Base-by-base conservation (phyloP, 2,888 invertebrate species). In the Caenorhabditis wallacei region DNA sequence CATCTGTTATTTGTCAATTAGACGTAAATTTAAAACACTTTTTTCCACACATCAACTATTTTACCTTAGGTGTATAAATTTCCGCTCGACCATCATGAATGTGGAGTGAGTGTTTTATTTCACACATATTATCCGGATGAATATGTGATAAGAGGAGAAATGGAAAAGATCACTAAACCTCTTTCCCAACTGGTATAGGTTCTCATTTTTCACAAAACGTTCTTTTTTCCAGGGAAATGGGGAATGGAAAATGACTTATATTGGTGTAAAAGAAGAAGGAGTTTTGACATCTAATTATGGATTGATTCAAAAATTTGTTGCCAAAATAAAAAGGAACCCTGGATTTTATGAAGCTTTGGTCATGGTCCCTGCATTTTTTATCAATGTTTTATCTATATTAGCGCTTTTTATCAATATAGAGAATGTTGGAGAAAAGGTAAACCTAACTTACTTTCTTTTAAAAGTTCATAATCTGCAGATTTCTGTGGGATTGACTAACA, bases 401-500 rank as follows among this genome's bases (percentile, higher is more conserved):
- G 83, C 79, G 0, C 43, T 83, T 0, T 83, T 83, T 26, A 54
- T 79, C 4, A 61, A 79, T 30, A 63, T 79, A 16, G 61, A 76
- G 8, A 20, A 76, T 61, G 43, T 61, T 16, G 61, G 43, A 24
- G 61, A 61, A 22, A 61, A 61, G 61, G 43, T 59, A 40, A 1
- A 5, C 16, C 1, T 16, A 10, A 2, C 24, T 2, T 53, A 51
- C 5, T n/a, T n/a, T n/a, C n/a, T n/a, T n/a, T n/a, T n/a, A n/a
- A n/a, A n/a, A n/a, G n/a, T n/a, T n/a, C n/a, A n/a, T n/a, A n/a
- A n/a, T n/a, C n/a, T n/a, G n/a, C 57, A 75, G 82, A 40, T 84
- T 16, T 71, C 68, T 2, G 71, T 85, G 1, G 85, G 85, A 0
- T 35, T 85, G 0, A 82, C 85, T n/a, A 80, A 79, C 22, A 80